phyloP scores from a whole-genome alignment of 2,113 vertebrate species.

The Gnathonemus longibarbis region DNA sequence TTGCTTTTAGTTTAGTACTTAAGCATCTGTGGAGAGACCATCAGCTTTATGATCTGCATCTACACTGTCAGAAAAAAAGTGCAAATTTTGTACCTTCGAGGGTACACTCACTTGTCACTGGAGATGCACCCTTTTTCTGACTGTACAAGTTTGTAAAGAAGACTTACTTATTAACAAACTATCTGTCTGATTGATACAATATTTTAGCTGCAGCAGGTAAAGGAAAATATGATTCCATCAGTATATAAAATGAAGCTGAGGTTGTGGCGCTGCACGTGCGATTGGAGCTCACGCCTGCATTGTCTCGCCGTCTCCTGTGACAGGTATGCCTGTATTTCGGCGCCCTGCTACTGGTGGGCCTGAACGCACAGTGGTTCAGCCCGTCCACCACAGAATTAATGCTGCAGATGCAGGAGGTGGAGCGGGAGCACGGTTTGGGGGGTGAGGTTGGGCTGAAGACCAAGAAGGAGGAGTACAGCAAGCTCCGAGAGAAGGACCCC shows the following conservation, averaged over 20 bases:
- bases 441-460: conserved; percentile 54
- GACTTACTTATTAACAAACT: background rate
- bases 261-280: background rate
- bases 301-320: background rate
- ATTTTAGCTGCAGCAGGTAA: background rate
- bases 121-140: background rate
- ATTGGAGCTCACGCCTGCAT: background rate
- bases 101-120: too few relatives aligned
- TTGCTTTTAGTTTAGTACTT: background rate
- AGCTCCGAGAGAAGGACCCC: conserved; percentile 70
- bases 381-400: conserved; percentile 57
- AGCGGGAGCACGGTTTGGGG: conserved; percentile 71
- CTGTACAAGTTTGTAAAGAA: background rate
- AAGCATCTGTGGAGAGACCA: background rate
- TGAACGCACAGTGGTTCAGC: conserved; percentile 72
- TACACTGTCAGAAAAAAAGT: background rate
- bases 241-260: background rate
- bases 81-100: background rate
- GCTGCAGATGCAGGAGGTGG: conserved; percentile 65
- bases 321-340: conserved; percentile 68
- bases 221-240: background rate
- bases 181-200: background rate
- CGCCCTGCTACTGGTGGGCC: conserved; percentile 50
- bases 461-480: conserved; percentile 61
- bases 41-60: background rate